Evolutionary conservation across 2,888 invertebrate genomes (phyloP), one percentile per base, ranked within the genome.

Genomic region (Philaethria dido): DNA sequence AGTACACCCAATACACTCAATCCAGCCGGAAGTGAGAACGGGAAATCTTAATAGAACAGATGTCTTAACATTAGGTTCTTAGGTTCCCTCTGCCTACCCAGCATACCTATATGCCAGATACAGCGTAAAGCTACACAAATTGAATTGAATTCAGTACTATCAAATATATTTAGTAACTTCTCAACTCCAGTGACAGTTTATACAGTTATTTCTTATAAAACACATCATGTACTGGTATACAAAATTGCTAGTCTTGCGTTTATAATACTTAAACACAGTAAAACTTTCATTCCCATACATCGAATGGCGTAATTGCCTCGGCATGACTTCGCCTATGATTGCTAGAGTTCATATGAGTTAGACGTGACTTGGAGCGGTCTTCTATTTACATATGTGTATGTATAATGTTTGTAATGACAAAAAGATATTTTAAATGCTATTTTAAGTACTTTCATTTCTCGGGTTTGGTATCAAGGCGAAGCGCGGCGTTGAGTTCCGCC

Each of bases 271-370:
- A 52, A 33, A 52, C 52, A 52, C 16, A 33, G 52, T 33, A 52
- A 52, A 52, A 52, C 52, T 52, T 52, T 52, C 52, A 33, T 52
- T 33, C 52, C 52, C 52, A 52, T 52, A 52, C 52, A 16, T 52
- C 52, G 52, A 52, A 52, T 16, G 16, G 29, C 52, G 29, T 52
- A 52, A 52, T 52, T 52, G 52, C 52, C 52, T 33, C 52, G 52
- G 52, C 52, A 52, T 52, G 52, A 52, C 52, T 52, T 52, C 33
- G 29, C 50, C 52, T 52, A 16, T 52, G 52, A 52, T 52, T 52
- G 52, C 52, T 16, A 52, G 52, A 52, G 52, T 33, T 52, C 52
- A 13, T 52, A 52, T 52, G 52, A 52, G 52, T 52, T 29, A 52
- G 52, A 52, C 52, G 52, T 52, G 52, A 52, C 52, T 52, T 33